A percentile compares a stretch with the other conserved stretches of the same genome.
Conservation (phyloP, 2,113 vertebrate genomes). For the Sylvia atricapilla region DNA sequence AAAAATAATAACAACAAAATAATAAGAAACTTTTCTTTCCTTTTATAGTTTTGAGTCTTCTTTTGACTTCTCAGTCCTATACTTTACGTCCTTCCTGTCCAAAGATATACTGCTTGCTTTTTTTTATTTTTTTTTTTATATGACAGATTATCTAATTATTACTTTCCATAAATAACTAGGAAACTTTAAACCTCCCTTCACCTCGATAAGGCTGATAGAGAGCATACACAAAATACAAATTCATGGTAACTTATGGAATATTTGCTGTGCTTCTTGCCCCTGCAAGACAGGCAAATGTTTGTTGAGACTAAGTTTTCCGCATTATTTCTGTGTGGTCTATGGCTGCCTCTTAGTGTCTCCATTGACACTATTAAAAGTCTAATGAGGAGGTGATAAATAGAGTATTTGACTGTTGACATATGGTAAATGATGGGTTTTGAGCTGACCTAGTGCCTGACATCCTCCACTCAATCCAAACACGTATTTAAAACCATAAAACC, state of each 20-base stretch:
- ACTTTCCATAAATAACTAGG: neutral
- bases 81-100: neutral
- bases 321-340: neutral
- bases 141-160: neutral
- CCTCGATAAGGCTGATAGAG: rapidly evolving
- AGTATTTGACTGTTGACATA: neutral
- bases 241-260: neutral
- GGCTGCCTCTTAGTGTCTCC: neutral
- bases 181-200: neutral
- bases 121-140: neutral
- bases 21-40: rapidly evolving
- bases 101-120: neutral
- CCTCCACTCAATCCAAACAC: neutral
- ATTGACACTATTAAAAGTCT: neutral
- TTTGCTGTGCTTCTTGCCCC: neutral
- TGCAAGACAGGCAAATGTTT: neutral
- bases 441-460: neutral
- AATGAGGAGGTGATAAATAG: neutral
- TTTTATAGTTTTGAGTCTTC: neutral
- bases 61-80: neutral
- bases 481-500: neutral
- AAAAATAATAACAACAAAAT: neutral
- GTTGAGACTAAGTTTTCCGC: neutral
- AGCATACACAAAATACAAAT: neutral
- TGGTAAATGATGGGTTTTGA: neutral